Evolutionary conservation across 2,113 vertebrate genomes (phyloP).

Genomic region (Clarias batrachus): DNA sequence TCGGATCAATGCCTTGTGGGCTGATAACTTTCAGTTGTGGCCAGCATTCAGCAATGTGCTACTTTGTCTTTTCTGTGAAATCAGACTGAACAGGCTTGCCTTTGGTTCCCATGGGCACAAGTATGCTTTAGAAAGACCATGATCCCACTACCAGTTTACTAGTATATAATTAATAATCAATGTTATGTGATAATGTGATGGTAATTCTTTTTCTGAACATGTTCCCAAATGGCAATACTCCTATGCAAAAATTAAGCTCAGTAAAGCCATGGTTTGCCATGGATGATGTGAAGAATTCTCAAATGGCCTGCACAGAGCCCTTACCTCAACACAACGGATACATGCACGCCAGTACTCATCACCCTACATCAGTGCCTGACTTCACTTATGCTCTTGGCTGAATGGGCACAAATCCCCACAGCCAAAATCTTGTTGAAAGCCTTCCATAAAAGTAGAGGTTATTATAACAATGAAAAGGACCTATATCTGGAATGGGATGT

Average conservation of each 20-base stretch:
- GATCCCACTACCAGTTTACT: too few species aligned
- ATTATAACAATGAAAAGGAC: background rate
- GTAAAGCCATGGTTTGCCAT: background rate
- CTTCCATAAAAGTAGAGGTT: background rate
- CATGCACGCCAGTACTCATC: background rate
- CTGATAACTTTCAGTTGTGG: too few species aligned
- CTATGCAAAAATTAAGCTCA: background rate
- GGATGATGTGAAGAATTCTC: background rate
- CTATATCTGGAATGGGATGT: background rate
- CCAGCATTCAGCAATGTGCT: too few species aligned
- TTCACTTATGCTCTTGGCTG: background rate
- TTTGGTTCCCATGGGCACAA: too few species aligned
- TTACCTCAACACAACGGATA: background rate
- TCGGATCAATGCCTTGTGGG: too few species aligned
- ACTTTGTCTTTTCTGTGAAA: too few species aligned
- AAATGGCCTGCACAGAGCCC: background rate
- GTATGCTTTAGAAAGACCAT: too few species aligned
- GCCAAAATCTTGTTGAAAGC: background rate
- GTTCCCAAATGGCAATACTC: too few species aligned
- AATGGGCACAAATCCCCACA: background rate
- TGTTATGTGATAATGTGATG: too few species aligned
- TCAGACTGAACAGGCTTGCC: too few species aligned
- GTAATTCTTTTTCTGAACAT: too few species aligned
- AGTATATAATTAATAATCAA: too few species aligned
- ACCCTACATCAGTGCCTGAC: background rate